Evolutionary conservation across 2,888 invertebrate species (phyloP).

Genomic region (Allacma fusca): DNA sequence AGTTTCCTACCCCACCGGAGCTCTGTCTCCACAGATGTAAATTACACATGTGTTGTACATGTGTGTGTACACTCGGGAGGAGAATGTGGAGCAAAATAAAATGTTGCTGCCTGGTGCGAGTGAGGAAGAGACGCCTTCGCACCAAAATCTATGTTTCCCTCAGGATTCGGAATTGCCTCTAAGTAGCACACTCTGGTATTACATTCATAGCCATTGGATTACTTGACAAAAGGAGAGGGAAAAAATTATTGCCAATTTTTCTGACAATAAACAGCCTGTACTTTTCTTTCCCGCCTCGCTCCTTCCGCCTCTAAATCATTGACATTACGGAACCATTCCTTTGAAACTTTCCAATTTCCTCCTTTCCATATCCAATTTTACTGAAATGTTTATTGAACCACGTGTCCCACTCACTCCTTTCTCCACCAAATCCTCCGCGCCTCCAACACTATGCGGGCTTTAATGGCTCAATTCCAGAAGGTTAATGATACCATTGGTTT

Average conservation of each 20-base stretch:
- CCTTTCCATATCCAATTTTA: too few relatives aligned
- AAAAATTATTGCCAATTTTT: slow-evolving; percentile 16
- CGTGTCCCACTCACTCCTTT: too few relatives aligned
- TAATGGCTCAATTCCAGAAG: too few relatives aligned
- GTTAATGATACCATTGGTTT: too few relatives aligned
- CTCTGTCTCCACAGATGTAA: not conserved
- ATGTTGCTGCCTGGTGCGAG: not conserved
- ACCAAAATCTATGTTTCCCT: slow-evolving; percentile 32
- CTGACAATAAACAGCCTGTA: slow-evolving; percentile 2
- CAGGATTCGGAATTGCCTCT: slow-evolving; percentile 28
- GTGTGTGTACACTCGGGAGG: not conserved
- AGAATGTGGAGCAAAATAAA: slow-evolving; percentile 7
- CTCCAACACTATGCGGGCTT: too few relatives aligned
- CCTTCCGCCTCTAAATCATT: too few relatives aligned
- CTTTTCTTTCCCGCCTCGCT: not conserved
- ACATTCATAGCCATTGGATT: slow-evolving; percentile 16
- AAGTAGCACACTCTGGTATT: slow-evolving; percentile 15
- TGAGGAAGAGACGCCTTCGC: not conserved
- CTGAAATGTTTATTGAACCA: too few relatives aligned
- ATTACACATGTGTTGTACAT: not conserved
- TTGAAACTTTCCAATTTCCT: too few relatives aligned
- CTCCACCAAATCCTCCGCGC: too few relatives aligned
- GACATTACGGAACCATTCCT: too few relatives aligned
- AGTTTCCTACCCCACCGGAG: too few relatives aligned
- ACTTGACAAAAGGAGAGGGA: slow-evolving; percentile 16